Evolutionary conservation across 2,113 vertebrate species (phyloP).

Genomic region (Oryzias melastigma): DNA sequence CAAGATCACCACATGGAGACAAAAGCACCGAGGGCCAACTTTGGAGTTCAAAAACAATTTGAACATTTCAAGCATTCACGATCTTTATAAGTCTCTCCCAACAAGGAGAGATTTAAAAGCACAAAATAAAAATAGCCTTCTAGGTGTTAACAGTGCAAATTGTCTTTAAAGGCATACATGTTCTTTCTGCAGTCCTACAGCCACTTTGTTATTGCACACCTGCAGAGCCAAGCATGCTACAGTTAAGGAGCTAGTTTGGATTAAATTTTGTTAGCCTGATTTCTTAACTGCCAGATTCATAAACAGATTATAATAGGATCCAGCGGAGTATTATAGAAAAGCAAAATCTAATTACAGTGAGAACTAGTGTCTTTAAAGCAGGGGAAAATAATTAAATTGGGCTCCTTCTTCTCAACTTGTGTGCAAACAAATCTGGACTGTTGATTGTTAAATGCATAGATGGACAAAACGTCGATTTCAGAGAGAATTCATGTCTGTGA

Average conservation of each 20-base stretch:
- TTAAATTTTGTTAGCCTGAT: constrained; percentile 44
- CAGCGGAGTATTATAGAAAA: constrained; percentile 1
- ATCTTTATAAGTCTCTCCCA: constrained; percentile 16
- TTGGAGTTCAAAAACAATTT: constrained; percentile 8
- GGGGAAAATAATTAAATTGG: constrained; percentile 38
- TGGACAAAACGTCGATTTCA: constrained; percentile 8
- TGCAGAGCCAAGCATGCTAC: constrained; percentile 71
- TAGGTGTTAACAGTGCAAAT: constrained; percentile 52
- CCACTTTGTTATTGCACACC: constrained; percentile 77
- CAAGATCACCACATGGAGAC: constrained; percentile 11
- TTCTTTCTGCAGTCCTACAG: constrained; percentile 19
- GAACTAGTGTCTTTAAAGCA: too few species aligned
- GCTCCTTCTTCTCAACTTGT: constrained; percentile 36
- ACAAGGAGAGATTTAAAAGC: constrained; percentile 33
- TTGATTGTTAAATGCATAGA: constrained; percentile 59
- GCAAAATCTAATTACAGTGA: not conserved
- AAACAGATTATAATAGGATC: constrained; percentile 14
- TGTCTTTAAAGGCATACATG: constrained; percentile 15
- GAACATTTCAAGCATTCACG: constrained; percentile 1
- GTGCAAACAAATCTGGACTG: constrained; percentile 32
- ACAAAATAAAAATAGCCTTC: constrained; percentile 17
- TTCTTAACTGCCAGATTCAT: constrained; percentile 35
- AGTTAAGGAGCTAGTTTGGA: constrained; percentile 55
- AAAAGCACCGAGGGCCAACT: constrained; percentile 20
- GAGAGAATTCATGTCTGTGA: constrained; percentile 15